Base-by-base conservation (phyloP, 2,888 invertebrate species). In the Meiosimyza platycephala region DNA sequence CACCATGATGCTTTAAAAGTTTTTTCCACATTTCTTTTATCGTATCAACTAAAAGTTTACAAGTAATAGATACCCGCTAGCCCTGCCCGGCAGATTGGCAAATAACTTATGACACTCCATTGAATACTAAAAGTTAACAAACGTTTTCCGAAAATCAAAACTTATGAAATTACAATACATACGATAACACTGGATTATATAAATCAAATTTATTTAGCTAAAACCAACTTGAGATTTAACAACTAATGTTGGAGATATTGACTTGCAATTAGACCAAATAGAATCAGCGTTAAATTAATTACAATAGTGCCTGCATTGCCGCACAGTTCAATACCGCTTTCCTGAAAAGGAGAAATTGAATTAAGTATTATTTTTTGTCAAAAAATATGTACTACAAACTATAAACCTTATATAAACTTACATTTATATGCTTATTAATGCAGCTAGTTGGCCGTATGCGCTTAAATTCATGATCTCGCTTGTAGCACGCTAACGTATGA, bases 351-450 rank as follows among this genome's bases (percentile, higher is more conserved):
- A 59, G 62, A n/a, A 72, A 62, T 64, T 18, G 6, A 51, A 13
- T 57, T 13, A 40, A 33, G 77, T 83, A 47, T 54, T 72, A 50
- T 54, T 22, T 22, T 22, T 22, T 22, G 22, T n/a, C n/a, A n/a
- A n/a, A n/a, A n/a, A n/a, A n/a, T n/a, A n/a, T n/a, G n/a, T n/a
- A n/a, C n/a, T n/a, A n/a, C n/a, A n/a, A n/a, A n/a, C n/a, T n/a
- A n/a, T n/a, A n/a, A n/a, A n/a, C n/a, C 52, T 18, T 33, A 13
- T n/a, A 7, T 6, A 4, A 40, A 87, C 90, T 91, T 87, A 94
- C 95, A 83, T 93, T 93, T 28, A 90, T 90, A 86, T 94, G 94
- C 79, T 90, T 90, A 76, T 92, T 92, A 76, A 95, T 94, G 84
- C 95, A 95, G 69, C 93, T 93, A 76, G 89, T 89, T 16, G 94